A percentile compares a stretch with the other conserved stretches of the same genome.
phyloP scores from a whole-genome alignment of 2,113 vertebrate species.

The Larimichthys crocea region DNA sequence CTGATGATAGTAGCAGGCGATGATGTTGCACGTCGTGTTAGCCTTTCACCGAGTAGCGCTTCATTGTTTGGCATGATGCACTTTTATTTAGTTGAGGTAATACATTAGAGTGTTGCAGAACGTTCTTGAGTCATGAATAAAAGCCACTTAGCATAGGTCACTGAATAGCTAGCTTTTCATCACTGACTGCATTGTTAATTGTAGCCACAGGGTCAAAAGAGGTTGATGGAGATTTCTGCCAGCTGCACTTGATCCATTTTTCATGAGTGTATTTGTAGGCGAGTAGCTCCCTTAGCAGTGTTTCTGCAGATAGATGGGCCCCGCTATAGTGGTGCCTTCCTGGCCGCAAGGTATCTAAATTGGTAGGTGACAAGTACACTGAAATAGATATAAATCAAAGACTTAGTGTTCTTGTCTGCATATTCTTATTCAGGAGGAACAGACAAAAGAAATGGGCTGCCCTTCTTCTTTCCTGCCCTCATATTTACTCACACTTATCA shows the following conservation, averaged over 20 bases:
- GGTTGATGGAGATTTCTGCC: conserved; percentile 42
- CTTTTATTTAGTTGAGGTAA: conserved; percentile 25
- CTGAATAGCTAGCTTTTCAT: conserved; percentile 31
- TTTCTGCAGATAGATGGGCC: conserved; percentile 19
- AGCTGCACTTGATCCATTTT: conserved; percentile 53
- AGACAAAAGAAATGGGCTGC: not conserved
- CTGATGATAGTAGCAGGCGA: conserved; percentile 13
- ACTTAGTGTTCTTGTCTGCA: conserved; percentile 4
- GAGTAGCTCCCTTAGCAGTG: not conserved
- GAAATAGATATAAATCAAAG: conserved; percentile 10
- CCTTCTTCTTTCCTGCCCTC: not conserved
- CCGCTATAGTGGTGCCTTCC: not conserved
- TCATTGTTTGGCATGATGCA: not conserved
- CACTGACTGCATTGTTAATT: conserved; percentile 45
- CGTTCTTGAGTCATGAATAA: conserved; percentile 11
- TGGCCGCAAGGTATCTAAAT: conserved; percentile 3
- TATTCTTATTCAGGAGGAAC: not conserved
- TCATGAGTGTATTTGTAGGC: conserved; percentile 22
- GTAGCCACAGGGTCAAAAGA: conserved; percentile 35
- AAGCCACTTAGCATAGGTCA: conserved; percentile 15
- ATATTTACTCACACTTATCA: conserved; percentile 42
- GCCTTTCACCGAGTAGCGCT: not conserved
- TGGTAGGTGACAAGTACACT: conserved; percentile 18
- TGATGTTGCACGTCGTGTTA: conserved; percentile 39
- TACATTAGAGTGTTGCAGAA: conserved; percentile 7